phyloP scores from a whole-genome alignment of 2,113 vertebrate species.

The Pelodiscus sinensis region DNA sequence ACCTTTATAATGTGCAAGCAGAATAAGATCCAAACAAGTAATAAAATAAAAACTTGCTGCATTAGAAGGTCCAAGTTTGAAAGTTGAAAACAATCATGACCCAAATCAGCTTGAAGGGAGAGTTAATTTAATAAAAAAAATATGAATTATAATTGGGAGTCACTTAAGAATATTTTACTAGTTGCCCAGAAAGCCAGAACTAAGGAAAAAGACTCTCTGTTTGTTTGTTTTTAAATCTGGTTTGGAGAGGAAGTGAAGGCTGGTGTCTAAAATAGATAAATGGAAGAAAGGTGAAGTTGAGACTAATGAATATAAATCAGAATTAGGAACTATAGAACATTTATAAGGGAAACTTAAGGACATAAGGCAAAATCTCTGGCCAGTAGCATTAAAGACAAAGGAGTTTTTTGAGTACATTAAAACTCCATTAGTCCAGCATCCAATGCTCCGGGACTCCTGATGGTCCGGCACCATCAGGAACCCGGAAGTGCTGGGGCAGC shows the following conservation, averaged over 20 bases:
- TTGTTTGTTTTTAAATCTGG: no score
- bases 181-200: neutral
- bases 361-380: neutral
- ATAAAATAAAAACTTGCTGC: neutral
- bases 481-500: no score
- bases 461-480: no score
- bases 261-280: neutral
- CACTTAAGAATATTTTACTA: neutral
- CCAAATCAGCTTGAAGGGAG: no score
- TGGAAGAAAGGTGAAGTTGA: neutral
- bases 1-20: neutral
- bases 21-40: neutral
- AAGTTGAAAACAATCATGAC: neutral
- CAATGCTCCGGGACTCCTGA: no score
- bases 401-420: neutral
- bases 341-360: neutral
- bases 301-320: neutral
- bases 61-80: neutral
- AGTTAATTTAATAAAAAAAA: neutral
- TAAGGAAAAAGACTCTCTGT: neutral
- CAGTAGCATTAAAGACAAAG: neutral
- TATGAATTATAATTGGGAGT: neutral
- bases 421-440: no score
- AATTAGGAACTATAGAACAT: neutral
- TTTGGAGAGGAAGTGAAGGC: neutral